Conservation (phyloP, 2,797 vertebrate species). For the Denticeps clupeoides region DNA sequence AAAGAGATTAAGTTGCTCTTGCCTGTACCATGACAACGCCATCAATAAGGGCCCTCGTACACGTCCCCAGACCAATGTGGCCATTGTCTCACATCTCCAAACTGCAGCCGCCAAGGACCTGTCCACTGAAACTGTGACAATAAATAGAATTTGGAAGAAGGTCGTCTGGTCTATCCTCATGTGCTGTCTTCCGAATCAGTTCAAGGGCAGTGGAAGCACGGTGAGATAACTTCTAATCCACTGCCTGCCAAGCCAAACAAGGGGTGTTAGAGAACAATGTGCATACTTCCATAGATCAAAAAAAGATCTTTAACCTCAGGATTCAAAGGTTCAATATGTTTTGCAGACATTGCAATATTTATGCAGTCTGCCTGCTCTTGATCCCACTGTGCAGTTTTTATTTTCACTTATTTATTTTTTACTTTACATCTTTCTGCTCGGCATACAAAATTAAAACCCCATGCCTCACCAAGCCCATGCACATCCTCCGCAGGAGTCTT, state of each 20-base stretch:
- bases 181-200: slow-evolving; percentile 2
- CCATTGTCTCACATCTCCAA: slow-evolving; percentile 17
- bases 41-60: slow-evolving; percentile 28
- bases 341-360: too few relatives aligned
- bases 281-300: too few relatives aligned
- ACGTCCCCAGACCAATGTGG: slow-evolving; percentile 25
- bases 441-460: too few relatives aligned
- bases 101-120: slow-evolving; percentile 8
- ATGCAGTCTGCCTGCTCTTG: too few relatives aligned
- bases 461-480: background rate
- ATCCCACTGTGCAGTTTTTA: too few relatives aligned
- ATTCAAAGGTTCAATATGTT: too few relatives aligned
- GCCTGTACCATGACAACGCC: slow-evolving; percentile 20
- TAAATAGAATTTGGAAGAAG: slow-evolving; percentile 25
- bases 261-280: too few relatives aligned
- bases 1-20: slow-evolving; percentile 32
- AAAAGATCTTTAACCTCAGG: too few relatives aligned
- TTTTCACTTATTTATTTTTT: too few relatives aligned
- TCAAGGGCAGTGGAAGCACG: slow-evolving; percentile 2
- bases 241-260: too few relatives aligned
- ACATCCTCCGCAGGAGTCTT: background rate
- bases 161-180: slow-evolving; percentile 11
- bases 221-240: too few relatives aligned
- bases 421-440: too few relatives aligned
- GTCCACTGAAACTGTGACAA: slow-evolving; percentile 12